phyloP scores from a whole-genome alignment of 2,888 invertebrate species.

The Drymonia ruficornis region DNA sequence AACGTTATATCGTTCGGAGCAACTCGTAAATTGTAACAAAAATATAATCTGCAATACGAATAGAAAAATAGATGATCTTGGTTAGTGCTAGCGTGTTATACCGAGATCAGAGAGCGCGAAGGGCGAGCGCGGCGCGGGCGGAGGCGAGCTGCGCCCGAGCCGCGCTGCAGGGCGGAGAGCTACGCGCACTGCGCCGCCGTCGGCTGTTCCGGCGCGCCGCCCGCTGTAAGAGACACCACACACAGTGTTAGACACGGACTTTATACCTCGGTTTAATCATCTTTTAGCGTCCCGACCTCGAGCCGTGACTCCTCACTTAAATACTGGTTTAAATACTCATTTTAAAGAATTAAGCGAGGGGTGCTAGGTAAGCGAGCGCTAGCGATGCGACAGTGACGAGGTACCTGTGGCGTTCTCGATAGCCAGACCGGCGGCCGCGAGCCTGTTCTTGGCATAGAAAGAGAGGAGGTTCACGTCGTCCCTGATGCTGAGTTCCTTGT shows the following conservation, averaged over 20 bases:
- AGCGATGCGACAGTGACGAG: slow-evolving; percentile 63
- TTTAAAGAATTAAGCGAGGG: slow-evolving; percentile 76
- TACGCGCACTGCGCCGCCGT: slow-evolving; percentile 85
- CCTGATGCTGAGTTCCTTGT: slow-evolving; percentile 90
- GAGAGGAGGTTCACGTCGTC: slow-evolving; percentile 94
- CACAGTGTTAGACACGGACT: slow-evolving; percentile 82
- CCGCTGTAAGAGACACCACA: slow-evolving; percentile 85
- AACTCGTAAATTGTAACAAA: slow-evolving; percentile 63
- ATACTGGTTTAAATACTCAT: slow-evolving; percentile 58
- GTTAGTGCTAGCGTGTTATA: slow-evolving; percentile 80
- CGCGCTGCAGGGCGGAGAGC: slow-evolving; percentile 62
- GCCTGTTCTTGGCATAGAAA: slow-evolving; percentile 93
- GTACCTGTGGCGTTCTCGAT: slow-evolving; percentile 81
- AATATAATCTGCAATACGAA: slow-evolving; percentile 58
- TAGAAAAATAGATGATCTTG: slow-evolving; percentile 75
- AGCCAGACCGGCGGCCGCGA: slow-evolving; percentile 85
- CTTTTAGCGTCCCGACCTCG: slow-evolving; percentile 54
- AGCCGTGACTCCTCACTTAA: slow-evolving; percentile 55
- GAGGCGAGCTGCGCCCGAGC: slow-evolving; percentile 51
- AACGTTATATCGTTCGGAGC: slow-evolving; percentile 63
- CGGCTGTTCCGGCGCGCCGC: slow-evolving; percentile 82
- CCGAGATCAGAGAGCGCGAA: slow-evolving; percentile 79
- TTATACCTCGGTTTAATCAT: slow-evolving; percentile 62
- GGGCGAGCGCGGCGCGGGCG: slow-evolving; percentile 63
- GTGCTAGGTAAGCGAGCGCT: slow-evolving; percentile 68